Percentiles rank a stretch among this genome's conserved stretches.
Evolutionary conservation across 2,797 vertebrate species (phyloP).

Genomic region (Sebastes matsubarae): DNA sequence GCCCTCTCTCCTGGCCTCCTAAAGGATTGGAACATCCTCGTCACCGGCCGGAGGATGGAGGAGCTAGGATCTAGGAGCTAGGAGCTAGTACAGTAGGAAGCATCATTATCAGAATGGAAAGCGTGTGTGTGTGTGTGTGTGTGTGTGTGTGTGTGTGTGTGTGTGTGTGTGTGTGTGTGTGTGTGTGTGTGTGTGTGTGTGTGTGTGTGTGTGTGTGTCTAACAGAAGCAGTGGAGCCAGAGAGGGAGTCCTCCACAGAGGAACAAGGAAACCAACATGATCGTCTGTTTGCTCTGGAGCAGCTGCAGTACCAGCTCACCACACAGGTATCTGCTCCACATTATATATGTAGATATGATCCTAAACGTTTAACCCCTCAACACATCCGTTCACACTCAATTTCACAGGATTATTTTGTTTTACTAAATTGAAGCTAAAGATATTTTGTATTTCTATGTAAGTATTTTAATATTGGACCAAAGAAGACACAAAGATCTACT

Average conservation of each 20-base stretch:
- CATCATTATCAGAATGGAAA: not conserved
- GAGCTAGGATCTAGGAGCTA: not conserved
- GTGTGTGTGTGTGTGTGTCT: slow-evolving; percentile 2
- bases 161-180: too few species aligned
- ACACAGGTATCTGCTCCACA: slow-evolving; percentile 77
- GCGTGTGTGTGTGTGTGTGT: too few species aligned
- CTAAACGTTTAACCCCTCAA: too few species aligned
- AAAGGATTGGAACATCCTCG: not conserved
- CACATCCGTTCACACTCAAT: too few species aligned
- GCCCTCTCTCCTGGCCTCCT: not conserved
- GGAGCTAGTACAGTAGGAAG: not conserved
- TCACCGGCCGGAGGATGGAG: not conserved
- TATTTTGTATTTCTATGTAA: not conserved
- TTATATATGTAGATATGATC: not conserved
- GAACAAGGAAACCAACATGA: slow-evolving; percentile 50
- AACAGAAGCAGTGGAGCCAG: slow-evolving; percentile 30
- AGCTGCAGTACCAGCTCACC: slow-evolving; percentile 83
- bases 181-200: too few species aligned
- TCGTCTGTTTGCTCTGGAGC: slow-evolving; percentile 80
- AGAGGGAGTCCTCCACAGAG: slow-evolving; percentile 40
- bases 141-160: too few species aligned
- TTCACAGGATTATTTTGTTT: too few species aligned
- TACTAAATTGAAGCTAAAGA: not conserved
- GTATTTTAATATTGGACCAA: too few species aligned
- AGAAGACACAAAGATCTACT: too few species aligned